phyloP scores from a whole-genome alignment of 1,140 invertebrate genomes.

The Drosophila kohkoa region DNA sequence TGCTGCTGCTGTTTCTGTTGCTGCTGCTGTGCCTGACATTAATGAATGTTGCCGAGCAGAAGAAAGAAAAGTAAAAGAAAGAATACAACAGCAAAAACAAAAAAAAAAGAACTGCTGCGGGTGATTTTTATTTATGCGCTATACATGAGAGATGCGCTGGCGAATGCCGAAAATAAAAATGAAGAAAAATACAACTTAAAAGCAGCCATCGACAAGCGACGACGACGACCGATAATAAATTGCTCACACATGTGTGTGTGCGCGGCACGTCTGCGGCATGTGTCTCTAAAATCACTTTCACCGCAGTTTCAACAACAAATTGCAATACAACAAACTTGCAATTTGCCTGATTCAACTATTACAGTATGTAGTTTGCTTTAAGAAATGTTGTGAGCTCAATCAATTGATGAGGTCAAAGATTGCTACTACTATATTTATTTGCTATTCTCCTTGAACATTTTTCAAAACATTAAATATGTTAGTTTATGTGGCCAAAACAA shows the following conservation, averaged over 20 bases:
- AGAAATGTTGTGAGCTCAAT: not conserved
- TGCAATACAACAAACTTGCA: not conserved
- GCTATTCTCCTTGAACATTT: too few species aligned
- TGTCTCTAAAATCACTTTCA: slow-evolving; percentile 33
- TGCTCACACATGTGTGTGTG: slow-evolving; percentile 7
- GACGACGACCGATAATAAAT: slow-evolving; percentile 15
- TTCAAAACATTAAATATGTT: too few species aligned
- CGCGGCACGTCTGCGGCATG: not conserved
- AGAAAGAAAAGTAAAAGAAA: slow-evolving; percentile 2
- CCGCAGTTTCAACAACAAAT: not conserved
- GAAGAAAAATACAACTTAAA: slow-evolving; percentile 34
- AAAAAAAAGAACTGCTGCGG: slow-evolving; percentile 61
- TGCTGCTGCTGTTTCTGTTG: slow-evolving; percentile 27
- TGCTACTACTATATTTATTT: too few species aligned
- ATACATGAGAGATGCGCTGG: slow-evolving; percentile 33
- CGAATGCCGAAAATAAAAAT: slow-evolving; percentile 20
- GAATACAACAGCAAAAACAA: not conserved
- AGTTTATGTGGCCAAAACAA: too few species aligned
- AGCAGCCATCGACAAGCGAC: slow-evolving; percentile 41
- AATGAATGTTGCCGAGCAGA: slow-evolving; percentile 72
- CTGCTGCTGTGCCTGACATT: slow-evolving; percentile 66
- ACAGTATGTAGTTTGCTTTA: not conserved
- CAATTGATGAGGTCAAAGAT: too few species aligned
- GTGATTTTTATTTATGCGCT: slow-evolving; percentile 73
- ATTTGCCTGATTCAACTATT: not conserved